Evolutionary conservation across 2,113 vertebrate genomes (phyloP), one percentile per base, ranked within the genome.

Genomic region (Damaliscus lunatus): DNA sequence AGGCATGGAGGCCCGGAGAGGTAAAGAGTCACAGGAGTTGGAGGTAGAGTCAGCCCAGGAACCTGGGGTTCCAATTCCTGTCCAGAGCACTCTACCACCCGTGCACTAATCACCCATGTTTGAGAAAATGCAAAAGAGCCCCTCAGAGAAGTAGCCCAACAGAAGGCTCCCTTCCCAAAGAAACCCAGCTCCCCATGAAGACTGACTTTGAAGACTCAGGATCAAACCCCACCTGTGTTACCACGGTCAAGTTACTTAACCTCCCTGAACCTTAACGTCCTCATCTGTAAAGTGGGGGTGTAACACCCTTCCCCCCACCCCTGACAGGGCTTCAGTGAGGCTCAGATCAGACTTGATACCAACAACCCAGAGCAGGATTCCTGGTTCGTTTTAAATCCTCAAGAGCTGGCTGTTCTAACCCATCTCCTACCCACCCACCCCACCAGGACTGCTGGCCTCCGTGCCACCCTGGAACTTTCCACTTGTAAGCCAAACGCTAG

Each of bases 281-380:
- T 82, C 50, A 64, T 59, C 48, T 52, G 23, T 17, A 55, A 74
- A 14, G 11, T 3, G 16, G 53, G 12, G 10, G 13, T 23, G 6
- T 19, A 1, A n/a, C 2, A 31, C 3, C 31, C 5, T 50, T 5
- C 4, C 12, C 19, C 67, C 9, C n/a, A 6, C n/a, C 48, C 33
- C 25, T 7, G n/a, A 59, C 14, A 33, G 29, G 40, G 84, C 53
- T 46, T 89, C 19, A 15, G 19, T 9, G 17, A 78, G 48, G 43
- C 31, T 5, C 13, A 36, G 36, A 60, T 64, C 62, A 55, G 15
- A 27, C 3, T 52, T 67, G 23, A 71, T 2, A 59, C 33, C 50
- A 46, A 29, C 83, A 64, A 17, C 59, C 21, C n/a, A 67, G 71
- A 13, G n/a, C 16, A 21, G 3, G 2, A 36, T 16, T 23, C 19